Percentiles rank a stretch among this genome's conserved stretches.
phyloP scores from a whole-genome alignment of 2,113 vertebrate species.

The Ailuropoda melanoleuca region DNA sequence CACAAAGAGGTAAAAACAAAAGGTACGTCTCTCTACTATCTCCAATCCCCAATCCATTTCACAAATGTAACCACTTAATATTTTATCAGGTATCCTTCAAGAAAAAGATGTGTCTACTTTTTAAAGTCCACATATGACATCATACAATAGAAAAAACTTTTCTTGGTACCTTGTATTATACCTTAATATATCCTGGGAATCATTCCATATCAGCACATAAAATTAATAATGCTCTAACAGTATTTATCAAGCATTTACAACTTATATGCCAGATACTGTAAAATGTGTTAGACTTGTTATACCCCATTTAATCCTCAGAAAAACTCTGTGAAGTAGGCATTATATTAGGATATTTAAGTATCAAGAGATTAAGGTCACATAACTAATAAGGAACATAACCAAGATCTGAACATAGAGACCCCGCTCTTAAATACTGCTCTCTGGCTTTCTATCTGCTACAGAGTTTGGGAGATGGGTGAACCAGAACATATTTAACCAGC shows the following conservation, averaged over 20 bases:
- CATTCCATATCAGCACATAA: background rate
- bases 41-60: background rate
- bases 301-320: conserved; percentile 6
- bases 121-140: background rate
- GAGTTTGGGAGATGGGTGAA: background rate
- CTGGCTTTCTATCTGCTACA: background rate
- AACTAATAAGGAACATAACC: background rate
- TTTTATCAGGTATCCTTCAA: conserved; percentile 7
- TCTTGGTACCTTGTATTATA: background rate
- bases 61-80: background rate
- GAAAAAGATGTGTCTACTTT: background rate
- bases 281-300: background rate
- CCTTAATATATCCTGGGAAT: background rate
- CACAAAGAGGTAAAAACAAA: conserved; percentile 3
- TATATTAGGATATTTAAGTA: background rate
- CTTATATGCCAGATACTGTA: background rate
- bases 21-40: background rate
- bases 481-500: background rate
- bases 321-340: background rate
- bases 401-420: background rate
- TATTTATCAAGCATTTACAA: conserved; percentile 2
- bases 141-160: background rate
- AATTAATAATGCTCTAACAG: background rate
- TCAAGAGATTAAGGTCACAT: background rate
- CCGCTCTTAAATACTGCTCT: background rate